Evolutionary conservation across 2,888 invertebrate genomes (phyloP), one percentile per base, ranked within the genome.

Genomic region (Diloba caeruleocephala): DNA sequence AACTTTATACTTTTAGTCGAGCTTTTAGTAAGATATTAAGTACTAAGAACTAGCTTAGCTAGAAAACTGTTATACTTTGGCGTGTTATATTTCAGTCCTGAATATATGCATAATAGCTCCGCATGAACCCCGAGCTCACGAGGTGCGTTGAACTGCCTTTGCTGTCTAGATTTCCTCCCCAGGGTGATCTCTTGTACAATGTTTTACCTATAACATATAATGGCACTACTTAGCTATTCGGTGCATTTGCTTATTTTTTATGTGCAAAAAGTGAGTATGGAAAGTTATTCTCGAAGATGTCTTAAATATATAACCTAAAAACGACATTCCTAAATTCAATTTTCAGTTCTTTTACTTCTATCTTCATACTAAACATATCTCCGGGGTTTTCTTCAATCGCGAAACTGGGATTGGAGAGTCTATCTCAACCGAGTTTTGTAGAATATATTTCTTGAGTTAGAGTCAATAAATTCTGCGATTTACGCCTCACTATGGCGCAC

Each of bases 381-480:
- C 28, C 10, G 13, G 33, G 48, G 57, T 23, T 64, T 46, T 48
- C 31, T 56, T 25, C 48, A 56, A 56, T 48, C 21, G 21, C 12
- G 25, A 59, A 14, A 29, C 41, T 42, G 19, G 57, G 37, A 59
- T 59, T 59, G 59, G 65, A 29, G 28, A 64, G 41, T 59, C 48
- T 59, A 59, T 62, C 58, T 62, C 58, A 56, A 41, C 48, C 32
- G 33, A 29, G 36, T 59, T n/a, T 64, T 59, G 37, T 32, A 32
- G 58, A 63, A 64, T 59, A 57, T 64, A 64, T 59, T 64, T 37
- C 36, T 48, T 33, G 59, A 42, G 41, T 28, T 42, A 37, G 28
- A 64, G 46, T 63, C 56, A 63, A 58, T 58, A 58, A 58, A 64
- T 64, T 49, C 37, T 23, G 21, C 42, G 48, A 64, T 64, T 38